Percentiles rank a stretch among this genome's conserved stretches.
phyloP scores from a whole-genome alignment of 2,797 vertebrate genomes.

The Loris lydekkerianus region DNA sequence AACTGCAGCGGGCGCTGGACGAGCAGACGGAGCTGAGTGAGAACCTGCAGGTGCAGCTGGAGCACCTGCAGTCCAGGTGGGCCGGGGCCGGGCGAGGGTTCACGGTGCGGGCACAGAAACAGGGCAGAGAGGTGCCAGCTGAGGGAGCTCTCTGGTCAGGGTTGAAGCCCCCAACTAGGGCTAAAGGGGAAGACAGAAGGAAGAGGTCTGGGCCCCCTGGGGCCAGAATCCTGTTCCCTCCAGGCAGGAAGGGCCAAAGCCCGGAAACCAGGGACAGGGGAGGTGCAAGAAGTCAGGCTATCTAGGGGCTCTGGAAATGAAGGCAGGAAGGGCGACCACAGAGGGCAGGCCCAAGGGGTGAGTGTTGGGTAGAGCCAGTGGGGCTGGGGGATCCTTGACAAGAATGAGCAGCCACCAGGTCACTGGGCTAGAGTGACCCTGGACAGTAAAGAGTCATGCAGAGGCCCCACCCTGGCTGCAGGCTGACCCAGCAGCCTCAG shows the following conservation, averaged over 20 bases:
- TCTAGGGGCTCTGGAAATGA: constrained; percentile 39
- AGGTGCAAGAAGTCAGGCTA: constrained; percentile 62
- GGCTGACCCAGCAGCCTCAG: not conserved
- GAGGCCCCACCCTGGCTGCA: fast-evolving
- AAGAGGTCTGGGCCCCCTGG: not conserved
- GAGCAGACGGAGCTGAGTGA: constrained; percentile 97
- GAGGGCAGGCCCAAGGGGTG: not conserved
- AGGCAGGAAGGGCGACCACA: not conserved
- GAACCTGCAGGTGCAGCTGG: constrained; percentile 97
- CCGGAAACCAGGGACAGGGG: constrained; percentile 67
- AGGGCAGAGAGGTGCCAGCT: not conserved
- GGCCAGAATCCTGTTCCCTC: constrained; percentile 49
- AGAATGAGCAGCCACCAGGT: not conserved
- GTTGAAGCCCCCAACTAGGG: not conserved
- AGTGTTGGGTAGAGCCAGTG: not conserved
- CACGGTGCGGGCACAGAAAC: fast-evolving
- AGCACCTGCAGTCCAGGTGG: constrained; percentile 97
- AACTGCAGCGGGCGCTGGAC: constrained; percentile 96
- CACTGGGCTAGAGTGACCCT: not conserved
- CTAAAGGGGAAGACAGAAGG: not conserved
- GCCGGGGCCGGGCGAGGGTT: not conserved
- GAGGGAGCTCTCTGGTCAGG: not conserved
- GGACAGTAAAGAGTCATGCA: not conserved
- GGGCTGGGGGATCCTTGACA: not conserved
- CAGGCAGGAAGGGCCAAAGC: constrained; percentile 64